These are phyloP conservation scores for Lichenostomus cassidix DNA, from an alignment of 2,113 vertebrate genomes.

Conservation along the genomic window DNA sequence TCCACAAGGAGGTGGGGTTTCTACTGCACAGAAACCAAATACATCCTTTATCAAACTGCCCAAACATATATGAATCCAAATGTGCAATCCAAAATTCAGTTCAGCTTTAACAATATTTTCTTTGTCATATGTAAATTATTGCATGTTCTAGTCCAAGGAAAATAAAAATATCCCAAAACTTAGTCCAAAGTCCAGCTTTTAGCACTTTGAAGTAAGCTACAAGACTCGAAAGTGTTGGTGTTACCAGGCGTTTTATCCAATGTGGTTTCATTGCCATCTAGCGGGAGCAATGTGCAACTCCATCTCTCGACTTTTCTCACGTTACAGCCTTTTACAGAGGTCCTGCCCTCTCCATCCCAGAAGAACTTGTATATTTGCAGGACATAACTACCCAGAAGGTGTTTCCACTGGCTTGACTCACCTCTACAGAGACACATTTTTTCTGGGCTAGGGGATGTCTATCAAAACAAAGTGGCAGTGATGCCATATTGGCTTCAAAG, in stretches of 20 bases:
- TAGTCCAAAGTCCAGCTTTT: background rate
- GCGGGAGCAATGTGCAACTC: background rate
- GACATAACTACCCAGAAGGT: background rate
- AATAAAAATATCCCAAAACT: constrained; percentile 12
- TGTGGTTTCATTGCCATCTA: constrained; percentile 55
- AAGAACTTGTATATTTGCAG: background rate
- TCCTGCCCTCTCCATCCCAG: background rate
- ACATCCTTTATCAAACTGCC: constrained; percentile 27
- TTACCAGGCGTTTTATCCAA: background rate
- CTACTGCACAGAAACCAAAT: constrained; percentile 30
- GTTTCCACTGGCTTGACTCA: background rate
- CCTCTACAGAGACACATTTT: background rate
- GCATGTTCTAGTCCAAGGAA: constrained; percentile 16
- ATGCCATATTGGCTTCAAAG: background rate
- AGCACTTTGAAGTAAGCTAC: background rate
- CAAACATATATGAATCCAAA: constrained; percentile 12
- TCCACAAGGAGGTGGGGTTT: constrained; percentile 50
- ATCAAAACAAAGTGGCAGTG: background rate
- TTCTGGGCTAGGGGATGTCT: background rate
- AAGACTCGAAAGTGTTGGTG: background rate
- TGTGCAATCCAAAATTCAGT: background rate
- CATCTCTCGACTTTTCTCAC: rapidly evolving
- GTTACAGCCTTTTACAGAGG: background rate
- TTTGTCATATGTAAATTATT: constrained; percentile 40
- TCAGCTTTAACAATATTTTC: constrained; percentile 23